phyloP scores from a whole-genome alignment of 92 coral and sea anemone genomes.

The Nematostella vectensis region DNA sequence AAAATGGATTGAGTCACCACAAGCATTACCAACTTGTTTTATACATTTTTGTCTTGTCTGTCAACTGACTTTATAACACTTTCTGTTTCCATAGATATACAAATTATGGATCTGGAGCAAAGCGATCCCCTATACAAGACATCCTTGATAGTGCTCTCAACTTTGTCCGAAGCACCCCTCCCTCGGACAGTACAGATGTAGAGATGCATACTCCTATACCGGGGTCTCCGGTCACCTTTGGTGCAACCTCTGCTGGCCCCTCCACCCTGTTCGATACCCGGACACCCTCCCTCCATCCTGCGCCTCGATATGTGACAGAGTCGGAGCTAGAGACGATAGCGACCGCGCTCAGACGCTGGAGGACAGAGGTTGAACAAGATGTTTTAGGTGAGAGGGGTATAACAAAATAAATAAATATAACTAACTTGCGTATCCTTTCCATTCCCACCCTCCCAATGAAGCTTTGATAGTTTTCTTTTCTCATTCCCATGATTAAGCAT shows the following conservation, averaged over 20 bases:
- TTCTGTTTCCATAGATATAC: conserved; percentile 30
- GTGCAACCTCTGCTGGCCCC: conserved; percentile 21
- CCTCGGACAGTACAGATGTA: conserved; percentile 45
- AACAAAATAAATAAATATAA: background rate
- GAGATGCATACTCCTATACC: conserved; percentile 45
- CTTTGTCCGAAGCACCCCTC: conserved; percentile 50
- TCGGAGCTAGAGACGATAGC: conserved; percentile 46
- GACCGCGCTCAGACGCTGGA: conserved; percentile 58
- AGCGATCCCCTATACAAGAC: conserved; percentile 50
- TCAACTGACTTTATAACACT: too few species aligned
- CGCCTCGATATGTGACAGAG: conserved; percentile 59
- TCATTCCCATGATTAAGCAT: too few species aligned
- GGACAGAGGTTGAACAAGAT: conserved; percentile 61
- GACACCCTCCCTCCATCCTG: conserved; percentile 41
- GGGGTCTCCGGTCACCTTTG: conserved; percentile 39
- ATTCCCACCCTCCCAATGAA: background rate
- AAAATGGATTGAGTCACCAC: too few species aligned
- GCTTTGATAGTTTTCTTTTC: background rate
- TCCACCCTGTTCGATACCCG: conserved; percentile 36
- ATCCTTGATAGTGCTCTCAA: conserved; percentile 51
- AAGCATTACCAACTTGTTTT: too few species aligned
- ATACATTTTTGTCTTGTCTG: too few species aligned
- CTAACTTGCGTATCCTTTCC: background rate
- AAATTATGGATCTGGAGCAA: conserved; percentile 49
- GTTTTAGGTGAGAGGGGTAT: conserved; percentile 53